These are phyloP conservation scores for Calephelis virginiensis DNA, from an alignment of 1,140 invertebrate species.

Conservation along the genomic window DNA sequence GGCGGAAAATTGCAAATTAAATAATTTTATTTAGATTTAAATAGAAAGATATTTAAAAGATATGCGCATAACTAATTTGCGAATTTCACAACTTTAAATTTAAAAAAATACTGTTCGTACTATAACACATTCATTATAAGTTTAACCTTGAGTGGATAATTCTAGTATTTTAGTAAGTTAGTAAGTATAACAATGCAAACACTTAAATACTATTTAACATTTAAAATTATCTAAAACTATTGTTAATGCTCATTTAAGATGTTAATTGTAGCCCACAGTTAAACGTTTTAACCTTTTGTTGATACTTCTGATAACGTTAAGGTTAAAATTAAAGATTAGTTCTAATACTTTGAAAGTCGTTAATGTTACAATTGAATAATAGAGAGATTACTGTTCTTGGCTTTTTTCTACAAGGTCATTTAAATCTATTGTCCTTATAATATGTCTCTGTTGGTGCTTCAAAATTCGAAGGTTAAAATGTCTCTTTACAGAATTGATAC, in stretches of 20 bases:
- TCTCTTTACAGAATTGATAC: no score
- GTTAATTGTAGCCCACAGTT: background rate
- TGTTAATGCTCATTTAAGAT: background rate
- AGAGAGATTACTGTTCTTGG: no score
- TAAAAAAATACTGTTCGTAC: background rate
- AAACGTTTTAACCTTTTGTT: background rate
- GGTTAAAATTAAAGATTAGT: no score
- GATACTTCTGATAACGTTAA: no score
- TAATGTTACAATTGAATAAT: no score
- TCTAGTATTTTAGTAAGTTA: slow-evolving; percentile 2
- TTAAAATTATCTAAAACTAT: background rate
- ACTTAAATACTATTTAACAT: background rate
- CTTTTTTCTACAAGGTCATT: no score
- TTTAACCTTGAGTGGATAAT: slow-evolving; percentile 2
- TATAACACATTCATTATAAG: background rate
- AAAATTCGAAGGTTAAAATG: no score
- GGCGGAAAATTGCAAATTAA: no score
- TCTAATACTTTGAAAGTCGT: no score
- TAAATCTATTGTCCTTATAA: no score
- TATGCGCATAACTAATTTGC: background rate
- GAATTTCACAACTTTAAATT: background rate
- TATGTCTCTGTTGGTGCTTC: no score
- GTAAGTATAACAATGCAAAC: background rate
- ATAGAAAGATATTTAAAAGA: background rate
- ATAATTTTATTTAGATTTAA: no score